Conservation (phyloP, 2,797 vertebrate species). For the Poecilia velifera region DNA sequence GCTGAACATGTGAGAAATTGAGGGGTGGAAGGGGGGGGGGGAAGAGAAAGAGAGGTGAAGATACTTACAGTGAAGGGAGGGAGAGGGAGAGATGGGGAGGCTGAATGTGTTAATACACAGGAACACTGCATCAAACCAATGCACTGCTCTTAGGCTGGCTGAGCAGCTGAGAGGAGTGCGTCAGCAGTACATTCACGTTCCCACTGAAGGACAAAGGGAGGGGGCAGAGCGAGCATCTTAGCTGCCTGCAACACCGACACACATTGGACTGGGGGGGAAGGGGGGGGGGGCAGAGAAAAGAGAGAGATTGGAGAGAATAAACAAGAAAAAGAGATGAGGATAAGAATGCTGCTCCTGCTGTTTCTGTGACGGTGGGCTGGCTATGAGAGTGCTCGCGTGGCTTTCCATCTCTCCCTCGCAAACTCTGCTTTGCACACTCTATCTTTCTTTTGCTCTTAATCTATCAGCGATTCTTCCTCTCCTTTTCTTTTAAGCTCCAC, state of each 20-base stretch:
- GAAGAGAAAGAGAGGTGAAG: constrained; percentile 44
- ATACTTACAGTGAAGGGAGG: constrained; percentile 58
- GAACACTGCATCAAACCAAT: constrained; percentile 94
- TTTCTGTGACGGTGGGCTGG: constrained; percentile 77
- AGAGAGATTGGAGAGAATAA: constrained; percentile 76
- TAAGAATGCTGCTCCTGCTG: constrained; percentile 74
- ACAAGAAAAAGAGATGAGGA: constrained; percentile 74
- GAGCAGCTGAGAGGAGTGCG: constrained; percentile 87
- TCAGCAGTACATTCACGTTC: constrained; percentile 97
- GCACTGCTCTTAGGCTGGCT: constrained; percentile 87
- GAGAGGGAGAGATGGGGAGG: constrained; percentile 65
- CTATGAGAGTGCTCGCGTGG: constrained; percentile 71
- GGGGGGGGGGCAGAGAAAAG: constrained; percentile 47
- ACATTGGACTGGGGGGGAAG: constrained; percentile 34
- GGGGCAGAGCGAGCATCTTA: constrained; percentile 89
- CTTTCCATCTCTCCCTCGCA: constrained; percentile 61
- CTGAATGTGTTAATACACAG: constrained; percentile 88
- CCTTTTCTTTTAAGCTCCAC: constrained; percentile 51
- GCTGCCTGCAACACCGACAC: constrained; percentile 86
- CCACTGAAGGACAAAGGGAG: constrained; percentile 98
- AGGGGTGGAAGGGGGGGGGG: background rate
- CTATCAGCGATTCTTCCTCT: constrained; percentile 65
- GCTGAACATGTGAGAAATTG: constrained; percentile 39
- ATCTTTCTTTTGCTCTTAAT: constrained; percentile 72
- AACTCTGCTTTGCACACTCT: constrained; percentile 63